Base-by-base conservation (phyloP, 2,888 invertebrate genomes). In the Pyrrhia umbra region DNA sequence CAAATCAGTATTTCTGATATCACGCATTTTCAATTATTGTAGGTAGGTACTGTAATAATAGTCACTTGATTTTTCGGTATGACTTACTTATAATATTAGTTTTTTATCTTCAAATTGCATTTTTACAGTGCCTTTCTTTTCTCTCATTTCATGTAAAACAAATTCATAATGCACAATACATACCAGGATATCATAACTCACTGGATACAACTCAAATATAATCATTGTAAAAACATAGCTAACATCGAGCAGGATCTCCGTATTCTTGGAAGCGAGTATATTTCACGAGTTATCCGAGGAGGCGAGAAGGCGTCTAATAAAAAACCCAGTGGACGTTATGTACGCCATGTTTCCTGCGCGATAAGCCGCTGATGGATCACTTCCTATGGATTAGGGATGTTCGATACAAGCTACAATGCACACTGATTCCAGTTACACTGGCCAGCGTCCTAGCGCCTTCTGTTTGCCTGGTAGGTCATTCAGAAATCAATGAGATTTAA, bases 341-440 rank as follows among this genome's bases (percentile, higher is more conserved):
- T 77, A 82, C 74, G 70, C 75, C 76, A 82, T 83, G 87, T 89
- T 90, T 91, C 92, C 92, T 90, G 88, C 79, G 85, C 87, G 94
- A 94, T 94, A 93, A 92, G 88, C 82, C 71, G 55, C 89, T 94
- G 94, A 94, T 93, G 90, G 94, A 94, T 94, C 88, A 88, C 89
- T 94, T 94, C 94, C 94, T 89, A 77, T 61, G 78, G 85, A 82
- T 85, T 85, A 85, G 78, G 80, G 79, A 77, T 79, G 72, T 72
- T 63, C 73, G 82, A 81, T 81, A 81, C 79, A 77, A 68, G 68
- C 57, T 60, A 76, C 62, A 59, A 57, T 71, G 66, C 74, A 71
- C 76, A 76, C 64, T 74, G 77, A 68, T 74, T 76, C 73, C 60
- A 73, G 56, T 62, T 59, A 73, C 57, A 60, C 57, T 52, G 47